phyloP scores from a whole-genome alignment of 2,797 vertebrate genomes.

The Hypotaenidia okinawae region DNA sequence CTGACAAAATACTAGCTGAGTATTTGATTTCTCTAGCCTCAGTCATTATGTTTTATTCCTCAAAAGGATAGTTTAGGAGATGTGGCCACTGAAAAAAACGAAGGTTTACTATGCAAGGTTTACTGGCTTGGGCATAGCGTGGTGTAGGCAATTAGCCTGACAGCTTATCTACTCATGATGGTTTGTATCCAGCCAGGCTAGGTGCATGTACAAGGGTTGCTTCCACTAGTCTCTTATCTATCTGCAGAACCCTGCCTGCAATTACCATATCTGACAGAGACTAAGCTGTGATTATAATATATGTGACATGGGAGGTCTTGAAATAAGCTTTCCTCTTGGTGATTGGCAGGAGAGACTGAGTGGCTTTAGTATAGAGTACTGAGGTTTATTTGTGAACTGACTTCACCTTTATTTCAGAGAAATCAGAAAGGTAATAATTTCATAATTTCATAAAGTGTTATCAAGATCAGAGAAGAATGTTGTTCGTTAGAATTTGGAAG shows the following conservation, averaged over 20 bases:
- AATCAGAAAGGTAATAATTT: background rate
- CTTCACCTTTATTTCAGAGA: slow-evolving; percentile 10
- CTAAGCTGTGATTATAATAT: background rate
- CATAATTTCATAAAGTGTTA: background rate
- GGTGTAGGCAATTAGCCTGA: background rate
- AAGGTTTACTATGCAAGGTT: background rate
- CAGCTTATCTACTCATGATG: background rate
- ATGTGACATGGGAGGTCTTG: background rate
- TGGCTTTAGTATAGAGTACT: background rate
- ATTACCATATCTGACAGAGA: background rate
- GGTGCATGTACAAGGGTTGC: background rate
- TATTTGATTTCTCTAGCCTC: background rate
- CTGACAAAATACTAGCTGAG: background rate
- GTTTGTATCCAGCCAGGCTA: background rate
- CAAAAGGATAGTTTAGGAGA: background rate
- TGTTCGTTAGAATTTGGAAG: slow-evolving; percentile 40
- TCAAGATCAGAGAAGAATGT: slow-evolving; percentile 9
- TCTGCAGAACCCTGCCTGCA: background rate
- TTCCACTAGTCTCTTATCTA: background rate
- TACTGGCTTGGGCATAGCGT: background rate
- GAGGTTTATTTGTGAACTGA: background rate
- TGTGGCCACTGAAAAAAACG: background rate
- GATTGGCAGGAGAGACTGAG: background rate
- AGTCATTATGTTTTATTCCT: background rate
- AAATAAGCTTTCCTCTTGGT: background rate